These are phyloP conservation scores for Sebastiscus tertius DNA, from an alignment of 2,797 vertebrate genomes.

Conservation along the genomic window DNA sequence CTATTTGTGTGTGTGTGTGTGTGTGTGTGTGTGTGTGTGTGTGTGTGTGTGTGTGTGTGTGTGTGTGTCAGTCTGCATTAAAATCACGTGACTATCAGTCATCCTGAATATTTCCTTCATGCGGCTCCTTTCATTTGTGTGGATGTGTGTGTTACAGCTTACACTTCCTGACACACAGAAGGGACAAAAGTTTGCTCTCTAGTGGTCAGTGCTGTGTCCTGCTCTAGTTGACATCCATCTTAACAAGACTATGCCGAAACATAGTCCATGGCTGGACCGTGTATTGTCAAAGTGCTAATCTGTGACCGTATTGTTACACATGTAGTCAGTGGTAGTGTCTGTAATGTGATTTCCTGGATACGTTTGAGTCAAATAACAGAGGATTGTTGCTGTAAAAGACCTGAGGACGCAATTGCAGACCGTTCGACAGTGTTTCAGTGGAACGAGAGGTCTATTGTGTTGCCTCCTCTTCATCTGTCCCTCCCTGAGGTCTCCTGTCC, in stretches of 20 bases:
- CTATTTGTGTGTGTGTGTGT: not conserved
- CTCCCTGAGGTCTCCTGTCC: not conserved
- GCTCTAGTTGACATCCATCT: not conserved
- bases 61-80: not conserved
- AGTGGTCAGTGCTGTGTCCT: slow-evolving; percentile 13
- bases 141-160: not conserved
- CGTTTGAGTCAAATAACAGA: not conserved
- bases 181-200: slow-evolving; percentile 29
- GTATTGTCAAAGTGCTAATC: no score
- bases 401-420: no score
- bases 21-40: not conserved
- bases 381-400: not conserved
- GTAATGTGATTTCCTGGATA: not conserved
- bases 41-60: no score
- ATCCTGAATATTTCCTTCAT: not conserved
- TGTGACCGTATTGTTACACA: not conserved
- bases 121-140: not conserved
- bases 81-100: slow-evolving; percentile 1
- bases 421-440: not conserved
- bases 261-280: not conserved
- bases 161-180: not conserved
- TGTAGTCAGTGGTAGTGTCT: not conserved
- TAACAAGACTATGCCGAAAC: not conserved
- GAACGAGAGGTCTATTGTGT: not conserved
- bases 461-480: not conserved